phyloP scores from a whole-genome alignment of 2,797 vertebrate species.

The Crenichthys baileyi region DNA sequence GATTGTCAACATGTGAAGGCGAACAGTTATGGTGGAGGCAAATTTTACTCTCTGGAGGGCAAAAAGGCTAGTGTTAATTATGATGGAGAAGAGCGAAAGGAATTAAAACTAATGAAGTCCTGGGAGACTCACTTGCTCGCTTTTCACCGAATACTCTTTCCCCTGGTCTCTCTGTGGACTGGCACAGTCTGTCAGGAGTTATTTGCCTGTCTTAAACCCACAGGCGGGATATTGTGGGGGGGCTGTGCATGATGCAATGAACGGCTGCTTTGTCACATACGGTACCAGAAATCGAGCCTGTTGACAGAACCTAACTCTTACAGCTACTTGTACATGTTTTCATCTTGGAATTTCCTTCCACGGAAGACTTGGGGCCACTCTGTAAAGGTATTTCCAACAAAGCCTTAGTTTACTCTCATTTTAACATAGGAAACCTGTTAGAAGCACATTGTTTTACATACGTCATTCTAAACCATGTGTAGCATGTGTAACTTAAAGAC shows the following conservation, averaged over 20 bases:
- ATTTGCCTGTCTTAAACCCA: conserved; percentile 29
- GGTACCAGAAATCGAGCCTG: neutral
- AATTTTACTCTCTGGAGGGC: conserved; percentile 85
- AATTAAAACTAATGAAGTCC: conserved; percentile 97
- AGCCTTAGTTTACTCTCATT: neutral
- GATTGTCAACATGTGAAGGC: conserved; percentile 68
- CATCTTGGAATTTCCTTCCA: neutral
- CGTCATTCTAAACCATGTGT: neutral
- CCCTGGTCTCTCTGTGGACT: conserved; percentile 42
- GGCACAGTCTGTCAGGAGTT: conserved; percentile 26
- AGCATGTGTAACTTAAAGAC: neutral
- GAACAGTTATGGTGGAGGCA: conserved; percentile 74
- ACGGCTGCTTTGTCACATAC: conserved; percentile 25
- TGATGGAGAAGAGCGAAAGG: conserved; percentile 89
- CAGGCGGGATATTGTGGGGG: neutral
- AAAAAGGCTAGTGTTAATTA: conserved; percentile 98
- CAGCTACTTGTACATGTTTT: neutral
- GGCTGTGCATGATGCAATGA: neutral
- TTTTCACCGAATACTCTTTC: conserved; percentile 30
- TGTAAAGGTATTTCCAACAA: neutral
- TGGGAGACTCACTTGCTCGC: conserved; percentile 80
- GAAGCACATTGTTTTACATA: neutral
- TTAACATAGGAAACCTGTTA: neutral
- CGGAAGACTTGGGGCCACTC: neutral
- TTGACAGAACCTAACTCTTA: neutral